phyloP scores from a whole-genome alignment of 1,140 invertebrate species.

The Steinernema feltiae region DNA sequence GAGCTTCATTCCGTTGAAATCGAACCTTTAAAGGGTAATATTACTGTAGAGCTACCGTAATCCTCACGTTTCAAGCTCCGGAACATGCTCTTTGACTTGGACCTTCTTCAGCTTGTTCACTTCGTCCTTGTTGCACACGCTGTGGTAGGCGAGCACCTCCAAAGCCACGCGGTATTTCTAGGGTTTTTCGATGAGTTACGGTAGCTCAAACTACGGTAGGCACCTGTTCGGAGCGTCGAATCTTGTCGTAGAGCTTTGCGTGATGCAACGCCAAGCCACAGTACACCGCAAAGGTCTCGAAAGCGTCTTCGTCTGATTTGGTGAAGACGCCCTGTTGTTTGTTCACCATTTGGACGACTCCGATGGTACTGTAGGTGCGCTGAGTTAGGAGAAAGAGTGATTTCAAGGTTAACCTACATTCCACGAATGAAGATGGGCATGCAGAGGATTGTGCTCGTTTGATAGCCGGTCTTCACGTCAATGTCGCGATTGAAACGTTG shows the following conservation, averaged over 20 bases:
- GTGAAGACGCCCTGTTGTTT: slow-evolving; percentile 69
- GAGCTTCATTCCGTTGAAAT: slow-evolving; percentile 69
- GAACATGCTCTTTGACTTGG: slow-evolving; percentile 50
- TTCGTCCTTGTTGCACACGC: slow-evolving; percentile 70
- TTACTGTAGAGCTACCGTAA: slow-evolving; percentile 17
- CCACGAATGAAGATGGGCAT: slow-evolving; percentile 76
- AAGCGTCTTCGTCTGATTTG: slow-evolving; percentile 72
- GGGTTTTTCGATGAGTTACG: slow-evolving; percentile 21
- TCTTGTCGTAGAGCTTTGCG: slow-evolving; percentile 77
- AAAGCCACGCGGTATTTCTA: slow-evolving; percentile 72
- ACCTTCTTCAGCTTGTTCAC: slow-evolving; percentile 62
- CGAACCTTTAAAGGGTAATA: slow-evolving; percentile 64
- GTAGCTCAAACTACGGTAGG: slow-evolving; percentile 15
- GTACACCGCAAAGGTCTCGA: slow-evolving; percentile 76
- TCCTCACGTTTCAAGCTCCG: slow-evolving; percentile 58
- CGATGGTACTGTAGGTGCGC: slow-evolving; percentile 66
- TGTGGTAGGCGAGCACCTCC: slow-evolving; percentile 77
- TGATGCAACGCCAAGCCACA: slow-evolving; percentile 77
- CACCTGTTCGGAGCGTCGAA: slow-evolving; percentile 70
- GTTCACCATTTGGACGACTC: slow-evolving; percentile 82
- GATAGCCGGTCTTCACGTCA: slow-evolving; percentile 72
- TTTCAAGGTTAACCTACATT: slow-evolving; percentile 57
- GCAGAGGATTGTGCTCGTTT: slow-evolving; percentile 71
- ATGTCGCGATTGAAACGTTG: slow-evolving; percentile 78
- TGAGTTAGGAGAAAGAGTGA: background rate